phyloP scores from a whole-genome alignment of 92 coral and sea anemone genomes.

The Ricordea florida region DNA sequence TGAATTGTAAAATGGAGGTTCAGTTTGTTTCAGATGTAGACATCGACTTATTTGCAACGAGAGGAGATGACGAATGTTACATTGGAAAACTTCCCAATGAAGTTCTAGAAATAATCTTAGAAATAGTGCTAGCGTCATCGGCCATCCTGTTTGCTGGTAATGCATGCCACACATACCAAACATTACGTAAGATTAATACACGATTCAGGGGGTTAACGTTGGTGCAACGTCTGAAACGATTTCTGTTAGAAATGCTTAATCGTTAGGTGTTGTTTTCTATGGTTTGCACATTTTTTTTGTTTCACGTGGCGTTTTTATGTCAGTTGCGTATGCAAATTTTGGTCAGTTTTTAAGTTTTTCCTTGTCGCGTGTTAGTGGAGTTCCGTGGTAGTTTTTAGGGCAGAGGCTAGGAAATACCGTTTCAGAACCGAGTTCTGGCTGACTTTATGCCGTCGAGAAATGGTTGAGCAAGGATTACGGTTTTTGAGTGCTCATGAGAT shows the following conservation, averaged over 20 bases:
- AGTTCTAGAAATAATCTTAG: constrained; percentile 1
- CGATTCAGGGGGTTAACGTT: constrained; percentile 8
- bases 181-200: neutral
- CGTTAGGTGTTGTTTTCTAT: too few species aligned
- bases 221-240: neutral
- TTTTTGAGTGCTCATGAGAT: too few species aligned
- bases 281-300: too few species aligned
- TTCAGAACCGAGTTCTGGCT: too few species aligned
- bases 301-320: too few species aligned
- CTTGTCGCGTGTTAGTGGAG: too few species aligned
- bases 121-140: neutral
- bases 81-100: neutral
- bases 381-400: too few species aligned
- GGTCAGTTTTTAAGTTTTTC: too few species aligned
- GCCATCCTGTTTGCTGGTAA: constrained; percentile 2
- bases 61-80: neutral
- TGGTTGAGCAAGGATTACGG: too few species aligned
- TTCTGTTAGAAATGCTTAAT: neutral
- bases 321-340: too few species aligned
- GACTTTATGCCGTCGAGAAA: too few species aligned
- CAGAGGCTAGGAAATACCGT: too few species aligned
- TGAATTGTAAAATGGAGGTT: neutral
- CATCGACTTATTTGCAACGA: neutral
- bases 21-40: constrained; percentile 10
- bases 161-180: constrained; percentile 12